These are phyloP conservation scores for Psittacula cyanocephala DNA, from an alignment of 2,113 vertebrate genomes.

Conservation along the genomic window DNA sequence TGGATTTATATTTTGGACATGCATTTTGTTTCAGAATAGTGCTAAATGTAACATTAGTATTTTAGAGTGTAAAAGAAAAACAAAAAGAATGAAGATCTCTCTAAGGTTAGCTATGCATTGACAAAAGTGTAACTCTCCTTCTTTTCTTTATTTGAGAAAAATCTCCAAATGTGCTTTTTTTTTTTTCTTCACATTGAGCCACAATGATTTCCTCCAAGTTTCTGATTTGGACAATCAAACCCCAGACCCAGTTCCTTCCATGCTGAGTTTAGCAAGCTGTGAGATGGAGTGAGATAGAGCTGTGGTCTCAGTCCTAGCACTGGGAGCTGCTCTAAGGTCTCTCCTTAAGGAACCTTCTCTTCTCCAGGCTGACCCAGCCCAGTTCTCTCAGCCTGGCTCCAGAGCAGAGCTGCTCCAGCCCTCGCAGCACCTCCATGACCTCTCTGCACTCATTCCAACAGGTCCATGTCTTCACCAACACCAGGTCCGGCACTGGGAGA, in stretches of 20 bases:
- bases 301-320: background rate
- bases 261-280: background rate
- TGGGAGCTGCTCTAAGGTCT: background rate
- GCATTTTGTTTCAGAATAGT: background rate
- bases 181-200: background rate
- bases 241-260: background rate
- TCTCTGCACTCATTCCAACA: background rate
- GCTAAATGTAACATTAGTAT: background rate
- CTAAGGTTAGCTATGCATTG: background rate
- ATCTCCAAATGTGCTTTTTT: background rate
- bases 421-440: background rate
- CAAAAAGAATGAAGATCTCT: background rate
- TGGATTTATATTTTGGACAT: background rate
- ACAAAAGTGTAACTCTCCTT: background rate
- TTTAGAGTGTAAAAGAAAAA: background rate
- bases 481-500: background rate
- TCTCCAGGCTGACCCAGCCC: background rate
- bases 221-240: background rate
- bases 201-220: background rate
- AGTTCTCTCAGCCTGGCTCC: background rate
- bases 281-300: background rate
- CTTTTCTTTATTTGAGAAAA: background rate
- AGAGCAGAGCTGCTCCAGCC: background rate
- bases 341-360: background rate
- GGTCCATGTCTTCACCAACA: background rate